A percentile compares a stretch with the other conserved stretches of the same genome.
These are phyloP conservation scores for Malthinus flaveolus DNA, from an alignment of 2,888 invertebrate genomes.

Conservation along the genomic window DNA sequence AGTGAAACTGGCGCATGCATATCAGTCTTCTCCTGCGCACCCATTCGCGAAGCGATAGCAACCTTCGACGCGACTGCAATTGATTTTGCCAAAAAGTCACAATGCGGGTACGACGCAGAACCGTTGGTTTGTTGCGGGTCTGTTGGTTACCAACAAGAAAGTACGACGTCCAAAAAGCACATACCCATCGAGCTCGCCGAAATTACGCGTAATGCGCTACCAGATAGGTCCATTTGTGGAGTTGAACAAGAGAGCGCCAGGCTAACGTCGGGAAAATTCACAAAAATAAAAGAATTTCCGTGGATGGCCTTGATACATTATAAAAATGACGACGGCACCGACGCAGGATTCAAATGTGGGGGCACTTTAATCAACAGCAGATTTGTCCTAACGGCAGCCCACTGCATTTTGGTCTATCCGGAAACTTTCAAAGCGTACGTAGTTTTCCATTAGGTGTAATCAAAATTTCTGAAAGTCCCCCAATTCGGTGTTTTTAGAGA, in stretches of 20 bases:
- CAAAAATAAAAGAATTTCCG: constrained; percentile 55
- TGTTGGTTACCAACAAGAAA: neutral
- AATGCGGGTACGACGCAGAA: constrained; percentile 56
- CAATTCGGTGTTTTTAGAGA: constrained; percentile 36
- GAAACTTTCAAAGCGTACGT: constrained; percentile 53
- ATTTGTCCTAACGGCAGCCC: constrained; percentile 61
- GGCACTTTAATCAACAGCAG: constrained; percentile 58
- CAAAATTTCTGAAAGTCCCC: neutral
- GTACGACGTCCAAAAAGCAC: neutral
- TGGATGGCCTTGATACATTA: constrained; percentile 57
- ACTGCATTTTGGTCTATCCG: constrained; percentile 52
- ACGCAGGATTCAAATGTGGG: constrained; percentile 52
- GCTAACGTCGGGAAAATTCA: constrained; percentile 49
- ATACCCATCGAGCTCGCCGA: neutral
- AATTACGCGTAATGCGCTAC: constrained; percentile 8
- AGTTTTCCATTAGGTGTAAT: neutral
- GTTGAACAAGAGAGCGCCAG: constrained; percentile 22
- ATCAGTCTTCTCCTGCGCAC: constrained; percentile 53
- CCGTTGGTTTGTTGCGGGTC: constrained; percentile 57
- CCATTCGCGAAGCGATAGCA: constrained; percentile 47
- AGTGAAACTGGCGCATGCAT: constrained; percentile 52
- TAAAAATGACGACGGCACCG: constrained; percentile 30
- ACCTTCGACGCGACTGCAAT: constrained; percentile 19
- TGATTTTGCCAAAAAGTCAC: constrained; percentile 52
- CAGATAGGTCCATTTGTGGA: constrained; percentile 24